Evolutionary conservation across 2,888 invertebrate genomes (phyloP), one percentile per base, ranked within the genome.

Genomic region (Drosophila affinis): DNA sequence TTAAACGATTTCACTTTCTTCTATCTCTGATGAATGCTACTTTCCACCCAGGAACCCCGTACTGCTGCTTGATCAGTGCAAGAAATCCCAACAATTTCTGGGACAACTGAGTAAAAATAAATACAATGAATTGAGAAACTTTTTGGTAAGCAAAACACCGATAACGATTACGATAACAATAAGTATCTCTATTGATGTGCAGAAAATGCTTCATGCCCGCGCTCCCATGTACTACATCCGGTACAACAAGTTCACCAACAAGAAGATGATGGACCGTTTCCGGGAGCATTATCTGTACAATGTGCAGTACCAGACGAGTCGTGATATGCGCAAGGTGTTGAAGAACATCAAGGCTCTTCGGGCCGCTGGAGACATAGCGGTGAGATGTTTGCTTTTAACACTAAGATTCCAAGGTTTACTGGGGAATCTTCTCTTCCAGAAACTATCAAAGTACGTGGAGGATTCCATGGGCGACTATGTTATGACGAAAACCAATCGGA

Each of bases 121-220:
- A 62, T 91, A 91, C 46, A 80, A 83, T 9, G 79, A 62, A n/a
- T 17, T 70, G 5, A 70, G 56, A 48, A 56, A 46, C 7, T 70
- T 70, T 52, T 46, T 70, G 56, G 70, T 70, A 12, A 21, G 21
- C 3, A 21, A 3, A 21, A 3, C 3, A 21, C 3, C 3, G 21
- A 21, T 21, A 21, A 3, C 21, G 21, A 21, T 21, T 3, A 21
- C 21, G 21, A 21, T 18, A 18, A 1, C 18, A 18, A 18, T 18
- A 18, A 18, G 2, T 18, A 18, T 21, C 3, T 3, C 21, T 3
- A 21, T 21, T 21, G 3, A 21, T 21, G 21, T 21, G 3, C 48
- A 91, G 91, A 91, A 89, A 91, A 91, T 91, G 90, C 68, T 91
- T 4, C 84, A 91, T 63, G 87, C 90, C 0, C 88, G 91, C 2